Percentiles rank a stretch among this genome's conserved stretches.
phyloP scores from a whole-genome alignment of 2,113 vertebrate genomes.

The Ctenodactylus gundi region DNA sequence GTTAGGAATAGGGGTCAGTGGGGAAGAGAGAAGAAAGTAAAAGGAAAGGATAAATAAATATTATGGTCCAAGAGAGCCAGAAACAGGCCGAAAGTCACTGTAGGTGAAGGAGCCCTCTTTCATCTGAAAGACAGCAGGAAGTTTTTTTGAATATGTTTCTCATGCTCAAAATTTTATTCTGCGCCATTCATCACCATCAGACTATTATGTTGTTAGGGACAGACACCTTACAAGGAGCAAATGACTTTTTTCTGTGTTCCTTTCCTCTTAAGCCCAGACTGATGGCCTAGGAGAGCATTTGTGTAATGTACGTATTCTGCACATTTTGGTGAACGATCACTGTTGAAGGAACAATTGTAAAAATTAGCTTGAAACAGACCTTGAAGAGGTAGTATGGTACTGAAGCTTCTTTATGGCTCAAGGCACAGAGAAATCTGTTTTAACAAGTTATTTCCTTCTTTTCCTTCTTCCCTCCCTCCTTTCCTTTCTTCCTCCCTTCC shows the following conservation, averaged over 20 bases:
- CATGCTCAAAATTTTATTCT: background rate
- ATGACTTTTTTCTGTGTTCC: background rate
- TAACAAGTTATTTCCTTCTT: background rate
- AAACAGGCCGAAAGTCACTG: background rate
- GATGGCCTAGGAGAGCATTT: background rate
- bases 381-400: background rate
- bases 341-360: background rate
- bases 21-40: background rate
- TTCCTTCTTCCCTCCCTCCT: accelerated
- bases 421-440: background rate
- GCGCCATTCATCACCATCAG: background rate
- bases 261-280: background rate
- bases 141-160: background rate
- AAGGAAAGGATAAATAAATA: background rate
- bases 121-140: background rate
- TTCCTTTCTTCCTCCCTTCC: background rate
- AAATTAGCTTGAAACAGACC: conserved; percentile 1
- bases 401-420: background rate
- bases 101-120: no score
- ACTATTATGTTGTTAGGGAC: background rate
- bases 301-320: background rate
- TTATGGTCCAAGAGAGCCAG: background rate
- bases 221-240: background rate
- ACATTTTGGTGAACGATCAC: background rate
- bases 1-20: background rate